Evolutionary conservation across 2,888 invertebrate species (phyloP).

Genomic region (Hypomecis atomaria): DNA sequence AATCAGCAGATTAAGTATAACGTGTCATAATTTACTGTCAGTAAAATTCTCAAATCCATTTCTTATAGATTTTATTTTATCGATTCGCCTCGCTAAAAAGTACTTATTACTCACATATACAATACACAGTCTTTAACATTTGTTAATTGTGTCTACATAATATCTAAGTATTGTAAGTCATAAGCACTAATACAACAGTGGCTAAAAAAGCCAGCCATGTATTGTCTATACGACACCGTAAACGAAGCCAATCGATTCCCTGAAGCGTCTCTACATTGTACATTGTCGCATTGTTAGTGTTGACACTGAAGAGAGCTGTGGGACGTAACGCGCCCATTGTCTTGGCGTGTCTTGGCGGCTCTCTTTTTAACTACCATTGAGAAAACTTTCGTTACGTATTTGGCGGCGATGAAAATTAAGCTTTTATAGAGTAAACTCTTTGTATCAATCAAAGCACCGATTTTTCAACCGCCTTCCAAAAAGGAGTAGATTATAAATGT

Average conservation of each 20-base stretch:
- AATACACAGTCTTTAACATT: no score
- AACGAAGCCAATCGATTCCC: slow-evolving; percentile 47
- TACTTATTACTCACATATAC: no score
- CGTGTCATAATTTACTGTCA: no score
- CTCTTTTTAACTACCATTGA: slow-evolving; percentile 20
- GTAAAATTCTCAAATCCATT: no score
- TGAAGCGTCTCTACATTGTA: slow-evolving; percentile 41
- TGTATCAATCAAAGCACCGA: no score
- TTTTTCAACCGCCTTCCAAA: no score
- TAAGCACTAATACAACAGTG: not conserved
- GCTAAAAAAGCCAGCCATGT: slow-evolving; percentile 1
- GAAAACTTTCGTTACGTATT: not conserved
- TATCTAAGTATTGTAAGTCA: no score
- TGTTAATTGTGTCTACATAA: not conserved
- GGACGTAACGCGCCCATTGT: slow-evolving; percentile 38
- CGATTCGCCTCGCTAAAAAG: not conserved
- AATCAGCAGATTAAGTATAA: no score
- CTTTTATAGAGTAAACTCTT: no score
- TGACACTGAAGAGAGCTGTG: slow-evolving; percentile 34
- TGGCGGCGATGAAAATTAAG: no score
- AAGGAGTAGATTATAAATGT: no score
- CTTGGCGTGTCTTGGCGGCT: slow-evolving; percentile 34
- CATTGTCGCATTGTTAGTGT: slow-evolving; percentile 53
- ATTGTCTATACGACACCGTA: slow-evolving; percentile 23
- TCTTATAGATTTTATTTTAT: no score